Evolutionary conservation across 2,797 vertebrate species (phyloP).

Genomic region (Pogonophryne albipinna): DNA sequence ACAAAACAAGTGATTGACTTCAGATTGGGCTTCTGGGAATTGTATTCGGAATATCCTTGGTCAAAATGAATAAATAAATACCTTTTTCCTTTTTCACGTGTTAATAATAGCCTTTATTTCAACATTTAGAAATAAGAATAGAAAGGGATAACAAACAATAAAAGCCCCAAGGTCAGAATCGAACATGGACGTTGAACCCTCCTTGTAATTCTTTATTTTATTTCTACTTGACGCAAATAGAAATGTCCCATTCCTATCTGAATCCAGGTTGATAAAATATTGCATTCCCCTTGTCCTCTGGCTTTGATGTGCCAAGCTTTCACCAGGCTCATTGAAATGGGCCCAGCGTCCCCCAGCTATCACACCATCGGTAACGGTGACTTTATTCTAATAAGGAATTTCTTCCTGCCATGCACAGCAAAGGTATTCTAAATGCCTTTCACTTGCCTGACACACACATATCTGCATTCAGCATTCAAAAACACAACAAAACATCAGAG

Average conservation of each 20-base stretch:
- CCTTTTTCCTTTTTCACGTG: no score
- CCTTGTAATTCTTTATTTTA: neutral
- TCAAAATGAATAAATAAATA: neutral
- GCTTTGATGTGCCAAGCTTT: conserved; percentile 3
- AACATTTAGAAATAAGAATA: no score
- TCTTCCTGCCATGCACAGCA: neutral
- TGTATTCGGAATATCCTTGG: neutral
- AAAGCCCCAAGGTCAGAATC: no score
- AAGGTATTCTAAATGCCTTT: neutral
- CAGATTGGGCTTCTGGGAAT: neutral
- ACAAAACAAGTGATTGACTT: neutral
- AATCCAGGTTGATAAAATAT: neutral
- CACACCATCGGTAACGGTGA: conserved; percentile 11
- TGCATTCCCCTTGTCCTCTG: neutral
- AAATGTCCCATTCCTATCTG: neutral
- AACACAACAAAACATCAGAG: conserved; percentile 5
- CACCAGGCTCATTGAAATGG: conserved; percentile 20
- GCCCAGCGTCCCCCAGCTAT: neutral
- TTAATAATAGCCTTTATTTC: no score
- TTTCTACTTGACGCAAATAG: neutral
- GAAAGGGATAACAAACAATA: no score
- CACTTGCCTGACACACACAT: conserved; percentile 1
- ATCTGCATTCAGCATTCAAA: neutral
- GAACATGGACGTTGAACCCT: neutral
- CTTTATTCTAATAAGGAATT: conserved; percentile 20